phyloP scores from a whole-genome alignment of 2,888 invertebrate species.

The Leptinotarsa juncta region DNA sequence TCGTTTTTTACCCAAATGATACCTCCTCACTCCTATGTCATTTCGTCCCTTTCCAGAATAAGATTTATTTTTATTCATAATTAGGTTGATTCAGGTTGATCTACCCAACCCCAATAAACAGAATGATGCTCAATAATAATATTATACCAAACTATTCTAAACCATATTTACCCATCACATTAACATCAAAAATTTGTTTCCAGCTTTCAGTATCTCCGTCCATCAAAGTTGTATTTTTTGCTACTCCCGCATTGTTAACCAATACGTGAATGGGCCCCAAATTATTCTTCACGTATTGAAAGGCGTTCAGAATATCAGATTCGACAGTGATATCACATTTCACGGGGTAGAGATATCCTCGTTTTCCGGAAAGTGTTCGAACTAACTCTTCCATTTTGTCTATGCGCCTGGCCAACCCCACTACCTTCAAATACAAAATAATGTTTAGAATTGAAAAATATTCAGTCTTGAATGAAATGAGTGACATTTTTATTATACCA shows the following conservation, averaged over 20 bases:
- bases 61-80: too few species aligned
- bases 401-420: constrained; percentile 47
- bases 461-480: too few species aligned
- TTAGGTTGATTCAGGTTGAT: too few species aligned
- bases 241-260: constrained; percentile 48
- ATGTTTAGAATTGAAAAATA: too few species aligned
- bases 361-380: constrained; percentile 37
- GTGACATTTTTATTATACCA: too few species aligned
- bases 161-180: constrained; percentile 37
- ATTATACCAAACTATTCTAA: neutral
- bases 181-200: constrained; percentile 48
- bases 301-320: constrained; percentile 55
- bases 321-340: constrained; percentile 61
- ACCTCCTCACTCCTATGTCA: too few species aligned
- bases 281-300: constrained; percentile 57
- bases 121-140: too few species aligned
- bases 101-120: too few species aligned
- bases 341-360: constrained; percentile 56
- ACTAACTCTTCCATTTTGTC: constrained; percentile 44
- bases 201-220: constrained; percentile 40
- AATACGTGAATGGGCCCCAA: constrained; percentile 58
- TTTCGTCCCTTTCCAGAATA: too few species aligned
- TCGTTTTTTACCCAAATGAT: too few species aligned
- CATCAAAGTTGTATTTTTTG: neutral
- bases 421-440: constrained; percentile 39